These are phyloP conservation scores for Cordilura impudica DNA, from an alignment of 2,888 invertebrate genomes.

Conservation along the genomic window DNA sequence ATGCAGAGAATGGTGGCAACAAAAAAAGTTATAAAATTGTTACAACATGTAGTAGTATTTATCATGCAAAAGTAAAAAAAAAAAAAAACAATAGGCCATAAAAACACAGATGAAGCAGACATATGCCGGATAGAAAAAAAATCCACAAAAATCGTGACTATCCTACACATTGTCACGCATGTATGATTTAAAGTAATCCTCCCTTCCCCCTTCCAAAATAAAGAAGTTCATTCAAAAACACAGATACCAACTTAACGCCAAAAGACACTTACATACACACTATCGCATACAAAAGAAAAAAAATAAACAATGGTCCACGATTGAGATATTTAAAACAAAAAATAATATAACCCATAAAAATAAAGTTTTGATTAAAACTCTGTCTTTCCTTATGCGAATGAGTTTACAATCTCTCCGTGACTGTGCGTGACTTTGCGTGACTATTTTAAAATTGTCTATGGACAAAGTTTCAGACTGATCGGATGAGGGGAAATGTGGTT, in stretches of 20 bases:
- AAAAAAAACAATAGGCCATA: conserved; percentile 24
- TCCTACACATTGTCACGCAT: conserved; percentile 43
- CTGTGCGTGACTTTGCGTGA: too few relatives aligned
- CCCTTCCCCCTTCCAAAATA: neutral
- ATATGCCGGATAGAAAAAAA: conserved; percentile 8
- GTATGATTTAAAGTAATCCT: too few relatives aligned
- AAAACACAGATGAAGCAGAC: conserved; percentile 7
- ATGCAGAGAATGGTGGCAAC: neutral
- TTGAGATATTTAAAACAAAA: too few relatives aligned
- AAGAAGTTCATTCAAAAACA: conserved; percentile 25
- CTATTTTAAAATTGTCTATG: too few relatives aligned
- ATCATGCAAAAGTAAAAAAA: conserved; percentile 32
- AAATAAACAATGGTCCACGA: too few relatives aligned
- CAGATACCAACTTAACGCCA: conserved; percentile 1
- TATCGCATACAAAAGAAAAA: too few relatives aligned
- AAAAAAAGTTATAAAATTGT: conserved; percentile 6
- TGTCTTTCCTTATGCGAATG: too few relatives aligned
- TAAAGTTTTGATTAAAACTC: too few relatives aligned
- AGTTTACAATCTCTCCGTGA: too few relatives aligned
- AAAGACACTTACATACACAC: neutral
- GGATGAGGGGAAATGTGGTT: too few relatives aligned
- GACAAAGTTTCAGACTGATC: too few relatives aligned
- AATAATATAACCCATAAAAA: too few relatives aligned
- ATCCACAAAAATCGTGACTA: conserved; percentile 39
- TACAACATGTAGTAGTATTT: conserved; percentile 38